phyloP scores from a whole-genome alignment of 2,113 vertebrate species.

The Falcunculus frontatus region DNA sequence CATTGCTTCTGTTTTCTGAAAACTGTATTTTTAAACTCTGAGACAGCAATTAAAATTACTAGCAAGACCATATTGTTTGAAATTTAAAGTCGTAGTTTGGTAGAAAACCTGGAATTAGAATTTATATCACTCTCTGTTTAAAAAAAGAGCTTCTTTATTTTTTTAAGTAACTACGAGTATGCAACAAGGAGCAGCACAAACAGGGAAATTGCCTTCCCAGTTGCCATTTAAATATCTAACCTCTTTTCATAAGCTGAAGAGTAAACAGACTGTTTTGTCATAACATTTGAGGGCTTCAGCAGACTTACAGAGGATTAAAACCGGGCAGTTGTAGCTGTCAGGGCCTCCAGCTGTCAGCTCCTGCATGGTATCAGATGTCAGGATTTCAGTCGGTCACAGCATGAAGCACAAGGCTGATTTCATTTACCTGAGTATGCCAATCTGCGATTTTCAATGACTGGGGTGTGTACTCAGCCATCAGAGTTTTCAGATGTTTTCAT shows the following conservation, averaged over 20 bases:
- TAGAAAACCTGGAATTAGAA: neutral
- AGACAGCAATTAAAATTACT: neutral
- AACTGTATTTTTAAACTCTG: neutral
- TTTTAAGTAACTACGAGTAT: neutral
- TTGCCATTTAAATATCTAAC: neutral
- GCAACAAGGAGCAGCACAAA: neutral
- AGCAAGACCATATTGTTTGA: neutral
- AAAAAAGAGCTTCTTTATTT: neutral
- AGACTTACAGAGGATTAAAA: neutral
- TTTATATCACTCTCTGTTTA: neutral
- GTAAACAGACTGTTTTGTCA: neutral
- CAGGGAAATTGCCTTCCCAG: neutral
- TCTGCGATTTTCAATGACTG: neutral
- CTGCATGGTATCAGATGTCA: neutral
- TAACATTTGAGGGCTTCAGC: neutral
- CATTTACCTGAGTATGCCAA: neutral
- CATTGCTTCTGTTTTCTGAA: neutral
- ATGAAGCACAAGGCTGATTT: neutral
- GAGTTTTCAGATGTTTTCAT: neutral
- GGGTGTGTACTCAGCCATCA: neutral
- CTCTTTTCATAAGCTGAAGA: neutral
- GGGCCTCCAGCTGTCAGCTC: neutral
- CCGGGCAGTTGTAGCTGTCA: neutral
- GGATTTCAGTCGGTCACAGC: neutral
- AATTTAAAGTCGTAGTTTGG: neutral